These are phyloP conservation scores for Augochlorella aurata DNA, from an alignment of 2,888 invertebrate genomes.

Conservation along the genomic window DNA sequence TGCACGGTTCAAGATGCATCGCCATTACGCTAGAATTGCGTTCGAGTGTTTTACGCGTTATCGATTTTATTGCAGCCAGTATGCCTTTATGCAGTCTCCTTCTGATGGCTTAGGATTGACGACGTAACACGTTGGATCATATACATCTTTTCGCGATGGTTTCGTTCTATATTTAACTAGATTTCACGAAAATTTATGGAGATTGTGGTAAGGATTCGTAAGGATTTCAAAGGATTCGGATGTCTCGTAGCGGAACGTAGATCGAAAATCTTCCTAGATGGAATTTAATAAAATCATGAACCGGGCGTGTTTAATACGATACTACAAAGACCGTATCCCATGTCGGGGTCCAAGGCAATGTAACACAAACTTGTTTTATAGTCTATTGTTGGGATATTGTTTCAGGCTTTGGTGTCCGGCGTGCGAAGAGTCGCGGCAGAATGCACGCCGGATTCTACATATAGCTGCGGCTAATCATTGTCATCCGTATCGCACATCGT, in stretches of 20 bases:
- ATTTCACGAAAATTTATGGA: neutral
- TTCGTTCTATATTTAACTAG: neutral
- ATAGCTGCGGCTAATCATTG: conserved; percentile 34
- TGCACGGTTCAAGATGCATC: neutral
- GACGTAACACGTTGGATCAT: neutral
- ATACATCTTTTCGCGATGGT: neutral
- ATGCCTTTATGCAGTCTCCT: neutral
- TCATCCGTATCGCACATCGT: conserved; percentile 6
- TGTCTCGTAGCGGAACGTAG: neutral
- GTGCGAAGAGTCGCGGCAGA: neutral
- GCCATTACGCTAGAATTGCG: neutral
- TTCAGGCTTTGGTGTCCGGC: conserved; percentile 22
- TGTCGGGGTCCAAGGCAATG: conserved; percentile 18
- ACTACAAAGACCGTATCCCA: conserved; percentile 10
- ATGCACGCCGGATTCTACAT: conserved; percentile 5
- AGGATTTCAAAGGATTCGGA: neutral
- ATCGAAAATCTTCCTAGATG: neutral
- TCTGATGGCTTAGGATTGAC: neutral
- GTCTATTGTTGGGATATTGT: conserved; percentile 53
- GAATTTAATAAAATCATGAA: conserved; percentile 10
- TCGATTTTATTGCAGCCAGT: neutral
- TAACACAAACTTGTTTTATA: conserved; percentile 53
- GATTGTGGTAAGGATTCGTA: neutral
- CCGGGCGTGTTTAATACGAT: neutral
- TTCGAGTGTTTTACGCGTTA: neutral